These are phyloP conservation scores for Notoglanidium macrostoma DNA, from an alignment of 2,797 vertebrate species.

Conservation along the genomic window DNA sequence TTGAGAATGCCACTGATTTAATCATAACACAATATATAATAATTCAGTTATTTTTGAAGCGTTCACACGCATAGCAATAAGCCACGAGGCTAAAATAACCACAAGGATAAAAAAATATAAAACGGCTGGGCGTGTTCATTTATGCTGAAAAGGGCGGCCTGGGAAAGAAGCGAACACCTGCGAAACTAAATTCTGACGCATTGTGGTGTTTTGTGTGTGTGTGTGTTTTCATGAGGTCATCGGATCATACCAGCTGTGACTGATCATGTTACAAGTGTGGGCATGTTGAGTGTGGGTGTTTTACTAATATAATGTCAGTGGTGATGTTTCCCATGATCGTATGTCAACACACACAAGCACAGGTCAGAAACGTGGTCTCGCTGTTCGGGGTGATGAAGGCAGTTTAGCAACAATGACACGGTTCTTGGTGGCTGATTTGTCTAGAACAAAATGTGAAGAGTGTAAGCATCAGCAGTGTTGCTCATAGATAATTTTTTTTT, in stretches of 20 bases:
- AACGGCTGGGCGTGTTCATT: not conserved
- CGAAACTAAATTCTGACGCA: not conserved
- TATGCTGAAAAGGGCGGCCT: not conserved
- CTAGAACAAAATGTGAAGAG: not conserved
- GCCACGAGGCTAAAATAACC: not conserved
- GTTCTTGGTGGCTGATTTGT: not conserved
- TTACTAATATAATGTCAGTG: not conserved
- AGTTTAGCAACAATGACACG: not conserved
- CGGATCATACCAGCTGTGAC: not conserved
- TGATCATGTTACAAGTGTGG: constrained; percentile 11
- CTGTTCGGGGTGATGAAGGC: not conserved
- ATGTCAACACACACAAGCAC: not conserved
- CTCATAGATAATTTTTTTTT: not conserved
- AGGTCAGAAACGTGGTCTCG: not conserved
- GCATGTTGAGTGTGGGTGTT: constrained; percentile 3
- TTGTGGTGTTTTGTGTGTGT: not conserved
- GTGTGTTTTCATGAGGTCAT: constrained; percentile 13
- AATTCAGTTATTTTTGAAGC: not conserved
- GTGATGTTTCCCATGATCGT: not conserved
- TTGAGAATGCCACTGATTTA: not conserved
- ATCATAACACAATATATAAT: too few species aligned
- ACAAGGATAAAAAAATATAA: not conserved
- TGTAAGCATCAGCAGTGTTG: not conserved
- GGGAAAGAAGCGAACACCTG: not conserved
- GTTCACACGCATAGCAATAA: not conserved